These are phyloP conservation scores for Liodrosophila aerea DNA, from an alignment of 2,888 invertebrate genomes.

Conservation along the genomic window DNA sequence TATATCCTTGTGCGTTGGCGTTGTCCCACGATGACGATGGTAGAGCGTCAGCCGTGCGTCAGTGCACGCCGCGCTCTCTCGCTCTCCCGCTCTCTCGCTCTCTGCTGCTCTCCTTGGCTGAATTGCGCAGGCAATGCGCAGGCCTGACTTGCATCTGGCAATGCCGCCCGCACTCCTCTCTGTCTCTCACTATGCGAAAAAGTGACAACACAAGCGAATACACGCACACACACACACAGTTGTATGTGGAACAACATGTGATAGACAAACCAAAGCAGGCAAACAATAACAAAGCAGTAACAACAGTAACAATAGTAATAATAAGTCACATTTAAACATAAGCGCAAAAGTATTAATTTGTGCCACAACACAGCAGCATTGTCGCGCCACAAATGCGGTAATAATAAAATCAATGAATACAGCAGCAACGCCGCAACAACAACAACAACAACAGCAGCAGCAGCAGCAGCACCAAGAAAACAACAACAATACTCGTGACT, in stretches of 20 bases:
- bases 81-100: conserved; percentile 2
- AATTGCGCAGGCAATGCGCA: conserved; percentile 65
- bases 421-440: no score
- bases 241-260: no score
- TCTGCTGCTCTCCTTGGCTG: conserved; percentile 27
- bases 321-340: no score
- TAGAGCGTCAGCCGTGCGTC: conserved; percentile 21
- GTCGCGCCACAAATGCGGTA: conserved; percentile 30
- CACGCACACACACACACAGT: conserved; percentile 3
- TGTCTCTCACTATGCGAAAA: conserved; percentile 8
- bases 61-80: not conserved
- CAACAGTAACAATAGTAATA: no score
- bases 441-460: no score
- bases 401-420: no score
- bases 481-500: conserved; percentile 34
- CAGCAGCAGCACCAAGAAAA: no score
- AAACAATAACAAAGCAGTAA: no score
- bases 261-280: no score
- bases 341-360: conserved; percentile 60
- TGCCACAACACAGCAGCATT: conserved; percentile 32
- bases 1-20: conserved; percentile 56
- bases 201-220: conserved; percentile 34
- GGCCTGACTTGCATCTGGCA: conserved; percentile 61
- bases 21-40: conserved; percentile 20
- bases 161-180: conserved; percentile 42